Conservation (phyloP, 1,140 invertebrate species). For the Nautilus pompilius region DNA sequence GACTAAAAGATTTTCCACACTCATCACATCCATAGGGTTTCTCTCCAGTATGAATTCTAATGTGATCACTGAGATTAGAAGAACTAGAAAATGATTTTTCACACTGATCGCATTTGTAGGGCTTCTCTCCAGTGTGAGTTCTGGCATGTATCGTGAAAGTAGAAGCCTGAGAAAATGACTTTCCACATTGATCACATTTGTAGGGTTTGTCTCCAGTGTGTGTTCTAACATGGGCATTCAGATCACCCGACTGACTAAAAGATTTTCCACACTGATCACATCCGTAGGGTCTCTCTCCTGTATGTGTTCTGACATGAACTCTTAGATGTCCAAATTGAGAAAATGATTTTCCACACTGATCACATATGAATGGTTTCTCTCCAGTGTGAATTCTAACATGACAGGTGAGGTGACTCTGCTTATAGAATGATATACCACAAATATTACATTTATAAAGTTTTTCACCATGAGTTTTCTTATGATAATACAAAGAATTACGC, state of each 20-base stretch:
- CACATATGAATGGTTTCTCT: slow-evolving; percentile 10
- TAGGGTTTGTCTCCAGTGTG: slow-evolving; percentile 17
- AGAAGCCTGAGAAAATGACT: slow-evolving; percentile 6
- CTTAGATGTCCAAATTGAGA: not conserved
- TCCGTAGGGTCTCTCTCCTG: slow-evolving; percentile 11
- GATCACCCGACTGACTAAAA: slow-evolving; percentile 3
- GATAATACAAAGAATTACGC: not conserved
- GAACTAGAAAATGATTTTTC: slow-evolving; percentile 70
- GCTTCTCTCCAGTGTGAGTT: slow-evolving; percentile 76
- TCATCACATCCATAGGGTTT: slow-evolving; percentile 10
- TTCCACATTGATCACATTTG: slow-evolving; percentile 12
- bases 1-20: slow-evolving; percentile 12
- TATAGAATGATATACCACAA: slow-evolving; percentile 10
- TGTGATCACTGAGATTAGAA: slow-evolving; percentile 74
- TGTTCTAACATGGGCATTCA: slow-evolving; percentile 8
- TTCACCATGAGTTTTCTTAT: slow-evolving; percentile 60
- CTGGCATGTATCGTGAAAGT: slow-evolving; percentile 57
- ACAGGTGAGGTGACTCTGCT: not conserved
- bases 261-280: slow-evolving; percentile 12
- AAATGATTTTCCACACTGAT: slow-evolving; percentile 12
- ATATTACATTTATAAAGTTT: slow-evolving; percentile 71
- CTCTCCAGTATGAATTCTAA: slow-evolving; percentile 3
- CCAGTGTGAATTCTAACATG: slow-evolving; percentile 11
- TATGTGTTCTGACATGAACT: slow-evolving; percentile 12
- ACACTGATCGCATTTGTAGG: slow-evolving; percentile 61